phyloP scores from a whole-genome alignment of 2,888 invertebrate species.

The Chaetogeoica ovagalla region DNA sequence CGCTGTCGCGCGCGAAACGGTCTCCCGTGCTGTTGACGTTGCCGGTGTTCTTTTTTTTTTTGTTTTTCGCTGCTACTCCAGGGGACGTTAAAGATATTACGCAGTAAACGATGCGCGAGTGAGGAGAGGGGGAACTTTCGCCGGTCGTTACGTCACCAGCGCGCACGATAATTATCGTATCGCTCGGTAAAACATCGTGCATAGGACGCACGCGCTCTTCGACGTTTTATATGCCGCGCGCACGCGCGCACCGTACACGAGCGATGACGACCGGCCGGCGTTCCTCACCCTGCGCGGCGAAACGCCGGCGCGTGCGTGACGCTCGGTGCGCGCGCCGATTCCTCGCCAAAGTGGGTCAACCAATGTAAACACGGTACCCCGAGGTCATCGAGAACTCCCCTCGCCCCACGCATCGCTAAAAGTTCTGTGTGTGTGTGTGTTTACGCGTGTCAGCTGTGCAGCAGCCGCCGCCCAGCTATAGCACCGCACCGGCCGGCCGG shows the following conservation, averaged over 20 bases:
- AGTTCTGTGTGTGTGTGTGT: constrained; percentile 48
- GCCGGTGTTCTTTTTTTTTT: too few species aligned
- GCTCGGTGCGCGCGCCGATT: constrained; percentile 11
- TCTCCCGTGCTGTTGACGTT: too few species aligned
- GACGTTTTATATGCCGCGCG: not conserved
- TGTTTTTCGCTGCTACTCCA: too few species aligned
- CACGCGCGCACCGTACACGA: not conserved
- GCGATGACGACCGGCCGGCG: not conserved
- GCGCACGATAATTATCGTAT: constrained; percentile 33
- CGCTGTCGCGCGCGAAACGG: too few species aligned
- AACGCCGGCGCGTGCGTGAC: not conserved
- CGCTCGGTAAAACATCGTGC: not conserved
- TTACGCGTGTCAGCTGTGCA: constrained; percentile 50
- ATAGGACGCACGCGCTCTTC: not conserved
- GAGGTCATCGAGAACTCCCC: constrained; percentile 34
- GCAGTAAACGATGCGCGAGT: constrained; percentile 23
- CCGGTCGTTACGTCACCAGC: constrained; percentile 46
- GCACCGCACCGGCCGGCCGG: constrained; percentile 3
- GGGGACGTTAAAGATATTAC: constrained; percentile 37
- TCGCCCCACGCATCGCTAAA: not conserved
- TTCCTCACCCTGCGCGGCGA: not conserved
- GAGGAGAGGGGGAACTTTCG: constrained; percentile 22
- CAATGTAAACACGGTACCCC: constrained; percentile 51
- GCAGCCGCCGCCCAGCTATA: not conserved
- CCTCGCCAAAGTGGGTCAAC: constrained; percentile 48